phyloP scores from a whole-genome alignment of 2,888 invertebrate genomes.

The Troilus luridus region DNA sequence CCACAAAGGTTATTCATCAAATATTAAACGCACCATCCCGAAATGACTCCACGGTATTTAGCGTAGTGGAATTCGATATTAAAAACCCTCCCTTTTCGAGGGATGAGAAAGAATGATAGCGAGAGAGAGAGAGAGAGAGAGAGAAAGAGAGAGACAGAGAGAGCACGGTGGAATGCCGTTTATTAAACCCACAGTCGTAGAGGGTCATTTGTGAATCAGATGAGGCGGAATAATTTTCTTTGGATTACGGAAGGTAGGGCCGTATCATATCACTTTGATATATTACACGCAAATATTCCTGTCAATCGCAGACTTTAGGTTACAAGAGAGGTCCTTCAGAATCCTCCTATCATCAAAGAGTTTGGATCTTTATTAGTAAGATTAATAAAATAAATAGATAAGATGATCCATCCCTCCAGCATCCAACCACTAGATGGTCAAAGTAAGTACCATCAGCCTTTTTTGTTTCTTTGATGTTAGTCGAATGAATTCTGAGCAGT shows the following conservation, averaged over 20 bases:
- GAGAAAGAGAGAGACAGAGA: no score
- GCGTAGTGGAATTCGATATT: constrained; percentile 5
- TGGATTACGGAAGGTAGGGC: neutral
- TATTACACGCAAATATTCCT: neutral
- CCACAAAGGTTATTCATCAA: neutral
- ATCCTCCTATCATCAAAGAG: neutral
- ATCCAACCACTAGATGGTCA: no score
- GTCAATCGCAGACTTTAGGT: neutral
- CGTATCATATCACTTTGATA: neutral
- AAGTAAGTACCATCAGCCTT: no score
- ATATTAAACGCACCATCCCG: neutral
- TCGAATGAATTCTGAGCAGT: no score
- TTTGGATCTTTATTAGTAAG: neutral
- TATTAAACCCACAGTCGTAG: constrained; percentile 29
- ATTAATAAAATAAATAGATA: neutral
- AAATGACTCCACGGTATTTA: neutral
- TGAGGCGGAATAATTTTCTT: constrained; percentile 23
- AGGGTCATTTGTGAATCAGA: constrained; percentile 8
- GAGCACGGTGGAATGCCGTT: constrained; percentile 1
- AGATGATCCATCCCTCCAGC: no score
- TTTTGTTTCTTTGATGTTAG: no score
- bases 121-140: neutral
- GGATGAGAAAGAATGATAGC: constrained; percentile 9
- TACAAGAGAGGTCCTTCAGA: neutral
- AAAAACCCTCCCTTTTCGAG: neutral